phyloP scores from a whole-genome alignment of 2,888 invertebrate genomes.

The Strigamia transsilvanica region DNA sequence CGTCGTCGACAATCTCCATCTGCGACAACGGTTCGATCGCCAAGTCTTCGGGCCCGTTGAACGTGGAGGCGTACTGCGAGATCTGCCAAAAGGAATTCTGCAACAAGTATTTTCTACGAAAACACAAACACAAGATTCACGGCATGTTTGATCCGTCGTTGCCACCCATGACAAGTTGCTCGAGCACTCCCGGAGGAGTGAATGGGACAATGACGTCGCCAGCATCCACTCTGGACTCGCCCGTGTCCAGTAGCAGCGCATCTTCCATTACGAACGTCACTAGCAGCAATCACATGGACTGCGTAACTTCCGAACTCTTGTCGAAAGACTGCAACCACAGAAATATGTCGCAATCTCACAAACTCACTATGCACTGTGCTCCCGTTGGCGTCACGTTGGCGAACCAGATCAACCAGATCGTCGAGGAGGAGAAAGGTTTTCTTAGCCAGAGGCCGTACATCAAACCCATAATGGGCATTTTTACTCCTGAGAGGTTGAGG shows the following conservation, averaged over 20 bases:
- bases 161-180: slow-evolving; percentile 50
- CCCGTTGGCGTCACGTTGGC: not conserved
- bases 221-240: slow-evolving; percentile 50
- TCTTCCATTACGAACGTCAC: slow-evolving; percentile 42
- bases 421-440: slow-evolving; percentile 44
- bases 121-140: slow-evolving; percentile 75
- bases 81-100: slow-evolving; percentile 78
- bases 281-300: slow-evolving; percentile 50
- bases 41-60: slow-evolving; percentile 55
- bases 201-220: slow-evolving; percentile 46
- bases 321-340: slow-evolving; percentile 51
- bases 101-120: slow-evolving; percentile 75
- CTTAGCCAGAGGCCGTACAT: slow-evolving; percentile 16
- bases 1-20: slow-evolving; percentile 4
- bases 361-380: slow-evolving; percentile 17
- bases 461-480: slow-evolving; percentile 60
- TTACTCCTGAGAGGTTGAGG: slow-evolving; percentile 77
- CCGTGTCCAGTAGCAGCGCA: slow-evolving; percentile 51
- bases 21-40: slow-evolving; percentile 1
- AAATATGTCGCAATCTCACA: slow-evolving; percentile 20
- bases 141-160: slow-evolving; percentile 64
- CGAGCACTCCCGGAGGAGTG: not conserved
- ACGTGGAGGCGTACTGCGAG: slow-evolving; percentile 70
- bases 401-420: too few relatives aligned
- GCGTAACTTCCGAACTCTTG: slow-evolving; percentile 37